These are phyloP conservation scores for Larimichthys crocea DNA, from an alignment of 2,113 vertebrate genomes.

Conservation along the genomic window DNA sequence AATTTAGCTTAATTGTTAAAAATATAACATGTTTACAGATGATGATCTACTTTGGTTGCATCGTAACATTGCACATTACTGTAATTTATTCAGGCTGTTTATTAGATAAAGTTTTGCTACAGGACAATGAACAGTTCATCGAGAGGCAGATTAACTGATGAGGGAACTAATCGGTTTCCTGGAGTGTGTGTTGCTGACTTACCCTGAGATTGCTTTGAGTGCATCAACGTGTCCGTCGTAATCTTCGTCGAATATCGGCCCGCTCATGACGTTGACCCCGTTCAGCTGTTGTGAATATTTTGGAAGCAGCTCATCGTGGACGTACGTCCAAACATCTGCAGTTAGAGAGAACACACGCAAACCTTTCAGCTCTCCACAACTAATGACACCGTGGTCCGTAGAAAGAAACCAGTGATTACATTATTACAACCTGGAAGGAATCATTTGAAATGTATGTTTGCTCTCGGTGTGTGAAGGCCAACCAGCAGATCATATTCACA, in stretches of 20 bases:
- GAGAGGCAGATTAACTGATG: background rate
- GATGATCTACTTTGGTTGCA: too few species aligned
- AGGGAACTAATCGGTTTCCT: background rate
- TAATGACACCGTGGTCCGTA: background rate
- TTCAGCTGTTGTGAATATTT: constrained; percentile 86
- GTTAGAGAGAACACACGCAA: constrained; percentile 20
- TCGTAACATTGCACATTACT: too few species aligned
- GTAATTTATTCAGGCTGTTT: too few species aligned
- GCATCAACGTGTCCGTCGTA: constrained; percentile 90
- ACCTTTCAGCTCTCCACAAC: background rate
- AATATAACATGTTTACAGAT: too few species aligned
- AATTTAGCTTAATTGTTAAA: too few species aligned
- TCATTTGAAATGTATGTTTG: background rate
- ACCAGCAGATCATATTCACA: too few species aligned
- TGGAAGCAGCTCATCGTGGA: constrained; percentile 87
- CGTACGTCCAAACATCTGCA: constrained; percentile 90
- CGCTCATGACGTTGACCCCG: constrained; percentile 92
- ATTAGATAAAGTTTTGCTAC: too few species aligned
- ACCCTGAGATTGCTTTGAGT: constrained; percentile 78
- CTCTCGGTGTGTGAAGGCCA: too few species aligned
- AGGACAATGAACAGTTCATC: background rate
- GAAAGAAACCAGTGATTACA: too few species aligned
- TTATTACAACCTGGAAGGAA: background rate
- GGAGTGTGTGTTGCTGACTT: constrained; percentile 60
- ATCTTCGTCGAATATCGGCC: constrained; percentile 93